Evolutionary conservation across 2,113 vertebrate genomes (phyloP), one percentile per base, ranked within the genome.

Genomic region (Todiramphus saurophagus): DNA sequence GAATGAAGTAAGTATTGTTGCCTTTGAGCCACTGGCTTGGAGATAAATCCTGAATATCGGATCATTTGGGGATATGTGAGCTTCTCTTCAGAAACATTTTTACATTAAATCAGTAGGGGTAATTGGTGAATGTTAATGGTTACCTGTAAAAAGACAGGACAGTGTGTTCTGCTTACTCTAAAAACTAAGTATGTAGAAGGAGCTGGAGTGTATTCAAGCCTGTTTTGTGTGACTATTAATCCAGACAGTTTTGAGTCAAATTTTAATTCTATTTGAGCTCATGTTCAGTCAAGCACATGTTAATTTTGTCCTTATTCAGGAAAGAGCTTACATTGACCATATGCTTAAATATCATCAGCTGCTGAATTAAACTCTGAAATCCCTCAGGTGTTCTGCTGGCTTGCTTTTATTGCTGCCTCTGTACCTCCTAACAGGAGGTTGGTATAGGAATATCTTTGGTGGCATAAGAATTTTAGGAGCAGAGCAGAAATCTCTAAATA

Each of bases 321-420:
- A 35, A 91, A 94, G 20, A 77, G 70, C 88, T 93, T 95, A 70
- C 43, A 18, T 18, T 86, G 87, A 90, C 90, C 60, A 48, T 86
- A 63, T 88, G 60, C 33, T 93, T 88, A 94, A 89, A 83, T 87
- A 90, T 59, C 50, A 60, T 95, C 83, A 89, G 83, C 85, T 96
- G 93, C 59, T 44, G 85, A 83, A 64, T 84, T 68, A 62, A 93
- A 89, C 66, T 78, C 39, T 31, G 27, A 83, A 91, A 75, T 89
- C 79, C 70, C 70, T 89, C 48, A 91, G 83, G 81, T 95, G 70
- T 87, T 91, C n/a, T 91, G 27, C 73, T 75, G 76, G 16, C 35
- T 89, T 53, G 44, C 68, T 79, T 51, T 84, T 84, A 30, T 62
- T 16, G 15, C 53, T 84, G n/a, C 53, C 48, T 93, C 51, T 69